A percentile compares a stretch with the other conserved stretches of the same genome.
phyloP scores from a whole-genome alignment of 2,113 vertebrate species.

The Pachycephala philippinensis region DNA sequence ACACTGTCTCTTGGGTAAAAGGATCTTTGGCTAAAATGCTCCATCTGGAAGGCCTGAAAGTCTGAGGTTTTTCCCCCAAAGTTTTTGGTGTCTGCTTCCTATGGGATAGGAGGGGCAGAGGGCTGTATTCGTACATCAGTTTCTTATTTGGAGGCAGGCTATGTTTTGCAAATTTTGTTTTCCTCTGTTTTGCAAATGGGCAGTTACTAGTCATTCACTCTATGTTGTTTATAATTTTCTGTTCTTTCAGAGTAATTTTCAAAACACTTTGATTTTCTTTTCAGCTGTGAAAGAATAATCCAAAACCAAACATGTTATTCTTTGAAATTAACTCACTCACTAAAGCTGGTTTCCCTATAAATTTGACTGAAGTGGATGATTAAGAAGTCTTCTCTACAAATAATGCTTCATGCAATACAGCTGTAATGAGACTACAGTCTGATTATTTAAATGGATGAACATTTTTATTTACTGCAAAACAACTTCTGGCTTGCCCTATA shows the following conservation, averaged over 20 bases:
- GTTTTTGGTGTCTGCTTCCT: neutral
- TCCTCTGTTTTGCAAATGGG: conserved; percentile 2
- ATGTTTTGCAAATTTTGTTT: neutral
- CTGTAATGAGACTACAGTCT: conserved; percentile 57
- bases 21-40: neutral
- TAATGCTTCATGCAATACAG: conserved; percentile 57
- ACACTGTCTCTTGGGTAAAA: neutral
- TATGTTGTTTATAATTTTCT: conserved; percentile 50
- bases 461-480: conserved; percentile 57
- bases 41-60: conserved; percentile 11
- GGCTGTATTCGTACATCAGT: neutral
- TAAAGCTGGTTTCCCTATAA: conserved; percentile 49
- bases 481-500: conserved; percentile 37
- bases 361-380: conserved; percentile 69
- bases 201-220: conserved; percentile 24
- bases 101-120: neutral
- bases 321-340: conserved; percentile 62
- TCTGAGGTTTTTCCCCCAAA: neutral
- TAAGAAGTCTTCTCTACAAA: conserved; percentile 65
- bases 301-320: conserved; percentile 66
- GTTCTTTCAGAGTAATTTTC: conserved; percentile 48
- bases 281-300: conserved; percentile 66
- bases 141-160: neutral
- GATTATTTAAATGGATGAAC: conserved; percentile 49
- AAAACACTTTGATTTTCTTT: conserved; percentile 60